These are phyloP conservation scores for Rhyacophila evoluta DNA, from an alignment of 2,888 invertebrate genomes.

Conservation along the genomic window DNA sequence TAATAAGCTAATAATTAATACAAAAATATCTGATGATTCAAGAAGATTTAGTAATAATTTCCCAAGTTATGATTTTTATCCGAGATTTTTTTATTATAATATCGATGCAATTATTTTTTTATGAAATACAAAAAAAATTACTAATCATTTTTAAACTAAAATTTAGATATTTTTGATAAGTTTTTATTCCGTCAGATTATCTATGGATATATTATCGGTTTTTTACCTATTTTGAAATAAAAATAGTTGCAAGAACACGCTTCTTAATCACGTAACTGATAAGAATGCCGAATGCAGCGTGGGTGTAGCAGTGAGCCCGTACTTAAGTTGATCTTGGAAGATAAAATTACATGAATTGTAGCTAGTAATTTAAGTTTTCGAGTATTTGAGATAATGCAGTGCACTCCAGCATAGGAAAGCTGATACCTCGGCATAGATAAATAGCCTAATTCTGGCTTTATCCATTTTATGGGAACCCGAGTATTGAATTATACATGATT, in stretches of 20 bases:
- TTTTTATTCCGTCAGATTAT: too few relatives aligned
- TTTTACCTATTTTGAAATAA: too few relatives aligned
- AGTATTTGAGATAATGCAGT: constrained; percentile 49
- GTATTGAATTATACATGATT: not conserved
- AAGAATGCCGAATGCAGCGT: not conserved
- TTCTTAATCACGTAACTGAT: not conserved
- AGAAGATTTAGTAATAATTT: too few relatives aligned
- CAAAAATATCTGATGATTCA: too few relatives aligned
- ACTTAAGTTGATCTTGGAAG: constrained; percentile 31
- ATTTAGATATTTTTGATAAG: too few relatives aligned
- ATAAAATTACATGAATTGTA: constrained; percentile 51
- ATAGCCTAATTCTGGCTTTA: not conserved
- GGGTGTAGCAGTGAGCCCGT: not conserved
- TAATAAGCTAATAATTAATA: too few relatives aligned
- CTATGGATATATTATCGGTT: too few relatives aligned
- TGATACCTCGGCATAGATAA: constrained; percentile 10
- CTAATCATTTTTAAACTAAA: too few relatives aligned
- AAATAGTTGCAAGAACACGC: not conserved
- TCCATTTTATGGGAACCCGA: not conserved
- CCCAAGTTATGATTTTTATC: too few relatives aligned
- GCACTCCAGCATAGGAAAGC: constrained; percentile 19
- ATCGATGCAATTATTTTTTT: too few relatives aligned
- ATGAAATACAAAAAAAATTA: too few relatives aligned
- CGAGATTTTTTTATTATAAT: too few relatives aligned
- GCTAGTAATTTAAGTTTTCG: constrained; percentile 50